phyloP scores from a whole-genome alignment of 2,113 vertebrate genomes.

The Rhagologus leucostigma region DNA sequence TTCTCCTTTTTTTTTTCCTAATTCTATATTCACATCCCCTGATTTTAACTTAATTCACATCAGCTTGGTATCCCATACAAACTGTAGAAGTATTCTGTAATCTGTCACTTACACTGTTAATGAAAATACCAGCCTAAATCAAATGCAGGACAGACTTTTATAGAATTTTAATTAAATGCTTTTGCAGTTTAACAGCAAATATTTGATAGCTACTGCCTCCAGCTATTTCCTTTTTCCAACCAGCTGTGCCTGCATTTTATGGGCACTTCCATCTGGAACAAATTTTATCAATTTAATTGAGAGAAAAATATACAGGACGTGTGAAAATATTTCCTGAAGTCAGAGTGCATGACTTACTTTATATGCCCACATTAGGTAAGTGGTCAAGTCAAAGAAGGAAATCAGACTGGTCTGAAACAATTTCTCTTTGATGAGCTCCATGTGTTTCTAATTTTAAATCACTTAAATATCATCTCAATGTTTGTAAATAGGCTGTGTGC shows the following conservation, averaged over 20 bases:
- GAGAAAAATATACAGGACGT: neutral
- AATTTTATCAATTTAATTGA: neutral
- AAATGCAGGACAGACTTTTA: neutral
- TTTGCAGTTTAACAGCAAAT: neutral
- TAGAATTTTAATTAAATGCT: neutral
- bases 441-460: neutral
- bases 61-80: neutral
- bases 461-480: neutral
- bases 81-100: neutral
- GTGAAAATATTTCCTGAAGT: neutral
- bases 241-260: neutral
- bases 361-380: neutral
- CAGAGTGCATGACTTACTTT: neutral
- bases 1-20: neutral
- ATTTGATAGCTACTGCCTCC: neutral
- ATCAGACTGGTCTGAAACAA: neutral
- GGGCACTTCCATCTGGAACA: neutral
- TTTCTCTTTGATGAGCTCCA: neutral
- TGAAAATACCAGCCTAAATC: conserved; percentile 6
- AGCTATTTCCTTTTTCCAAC: neutral
- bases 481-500: neutral
- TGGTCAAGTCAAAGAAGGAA: neutral
- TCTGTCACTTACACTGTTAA: neutral
- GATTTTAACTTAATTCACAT: neutral
- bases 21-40: neutral